phyloP scores from a whole-genome alignment of 2,888 invertebrate species.

The Macrosiphum euphorbiae region DNA sequence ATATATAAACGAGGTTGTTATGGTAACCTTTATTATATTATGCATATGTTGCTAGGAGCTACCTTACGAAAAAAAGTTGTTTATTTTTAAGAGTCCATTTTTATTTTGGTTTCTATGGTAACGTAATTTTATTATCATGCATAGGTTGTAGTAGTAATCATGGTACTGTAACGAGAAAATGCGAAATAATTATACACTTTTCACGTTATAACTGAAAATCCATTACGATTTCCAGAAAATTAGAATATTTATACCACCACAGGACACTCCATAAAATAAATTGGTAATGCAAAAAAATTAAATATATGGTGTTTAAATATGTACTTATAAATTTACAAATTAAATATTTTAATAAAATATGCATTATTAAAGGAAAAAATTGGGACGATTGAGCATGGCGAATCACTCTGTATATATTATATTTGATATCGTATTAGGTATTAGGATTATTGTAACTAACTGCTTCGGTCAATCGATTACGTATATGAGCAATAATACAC shows the following conservation, averaged over 20 bases:
- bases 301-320: not conserved
- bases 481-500: not conserved
- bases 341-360: not conserved
- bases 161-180: not conserved
- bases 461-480: not conserved
- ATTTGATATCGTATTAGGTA: not conserved
- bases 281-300: not conserved
- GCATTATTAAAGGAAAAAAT: not conserved
- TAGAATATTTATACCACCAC: not conserved
- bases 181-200: not conserved
- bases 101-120: no score
- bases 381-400: not conserved
- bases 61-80: no score
- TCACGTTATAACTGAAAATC: not conserved
- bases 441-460: not conserved
- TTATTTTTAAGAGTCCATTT: no score
- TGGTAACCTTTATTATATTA: not conserved
- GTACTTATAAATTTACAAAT: not conserved
- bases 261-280: not conserved
- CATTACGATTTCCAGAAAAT: not conserved
- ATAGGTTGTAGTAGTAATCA: not conserved
- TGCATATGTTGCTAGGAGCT: not conserved
- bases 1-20: no score
- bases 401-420: not conserved
- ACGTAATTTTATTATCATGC: not conserved